Conservation (phyloP, 2,888 invertebrate species). For the Catocala nupta region DNA sequence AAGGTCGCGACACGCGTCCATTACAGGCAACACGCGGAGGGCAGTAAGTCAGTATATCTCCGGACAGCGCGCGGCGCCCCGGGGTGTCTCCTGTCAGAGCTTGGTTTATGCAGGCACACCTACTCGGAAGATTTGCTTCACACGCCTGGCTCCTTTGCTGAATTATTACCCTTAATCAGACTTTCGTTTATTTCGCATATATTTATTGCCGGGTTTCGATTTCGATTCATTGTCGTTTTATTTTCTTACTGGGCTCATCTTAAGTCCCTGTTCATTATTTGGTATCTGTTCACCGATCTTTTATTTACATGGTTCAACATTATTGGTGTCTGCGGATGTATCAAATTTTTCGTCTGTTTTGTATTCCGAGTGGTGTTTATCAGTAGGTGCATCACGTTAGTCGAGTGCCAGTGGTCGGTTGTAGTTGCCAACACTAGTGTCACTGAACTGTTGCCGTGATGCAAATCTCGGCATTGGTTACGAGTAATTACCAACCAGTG, state of each 20-base stretch:
- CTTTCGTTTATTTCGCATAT: slow-evolving; percentile 58
- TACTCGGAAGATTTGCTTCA: slow-evolving; percentile 67
- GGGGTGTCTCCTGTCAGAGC: slow-evolving; percentile 71
- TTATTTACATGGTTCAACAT: slow-evolving; percentile 16
- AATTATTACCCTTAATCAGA: slow-evolving; percentile 71
- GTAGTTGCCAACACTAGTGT: slow-evolving; percentile 35
- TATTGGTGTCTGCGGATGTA: slow-evolving; percentile 8
- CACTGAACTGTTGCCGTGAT: slow-evolving; percentile 55
- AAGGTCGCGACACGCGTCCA: slow-evolving; percentile 40
- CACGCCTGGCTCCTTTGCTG: slow-evolving; percentile 61
- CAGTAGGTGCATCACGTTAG: slow-evolving; percentile 17
- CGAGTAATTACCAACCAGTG: slow-evolving; percentile 61
- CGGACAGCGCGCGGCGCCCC: slow-evolving; percentile 61
- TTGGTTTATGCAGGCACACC: slow-evolving; percentile 71
- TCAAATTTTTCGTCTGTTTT: slow-evolving; percentile 16
- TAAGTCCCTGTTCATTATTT: slow-evolving; percentile 22
- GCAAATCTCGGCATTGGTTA: slow-evolving; percentile 59
- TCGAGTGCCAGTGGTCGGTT: slow-evolving; percentile 18
- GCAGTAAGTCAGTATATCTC: slow-evolving; percentile 63
- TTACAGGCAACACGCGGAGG: slow-evolving; percentile 42
- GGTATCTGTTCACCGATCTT: slow-evolving; percentile 7
- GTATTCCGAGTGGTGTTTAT: slow-evolving; percentile 8
- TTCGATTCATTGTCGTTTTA: slow-evolving; percentile 43
- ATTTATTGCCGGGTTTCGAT: slow-evolving; percentile 57
- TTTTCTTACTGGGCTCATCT: slow-evolving; percentile 37